Conservation (phyloP, 2,888 invertebrate species). For the Byasa hedistus region DNA sequence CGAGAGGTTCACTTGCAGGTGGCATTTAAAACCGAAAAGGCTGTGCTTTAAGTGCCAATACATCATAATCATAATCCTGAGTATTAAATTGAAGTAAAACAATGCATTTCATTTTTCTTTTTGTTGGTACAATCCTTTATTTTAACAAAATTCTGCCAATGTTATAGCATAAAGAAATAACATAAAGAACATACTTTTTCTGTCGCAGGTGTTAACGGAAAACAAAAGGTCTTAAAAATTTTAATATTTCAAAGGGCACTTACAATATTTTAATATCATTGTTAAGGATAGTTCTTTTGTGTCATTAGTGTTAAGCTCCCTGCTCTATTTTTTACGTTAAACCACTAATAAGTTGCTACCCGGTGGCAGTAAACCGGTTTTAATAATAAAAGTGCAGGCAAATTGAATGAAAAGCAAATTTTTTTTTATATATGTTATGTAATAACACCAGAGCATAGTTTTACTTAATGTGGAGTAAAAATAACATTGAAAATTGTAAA, state of each 20-base stretch:
- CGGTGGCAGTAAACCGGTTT: neutral
- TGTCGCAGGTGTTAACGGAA: neutral
- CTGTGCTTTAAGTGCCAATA: neutral
- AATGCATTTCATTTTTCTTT: neutral
- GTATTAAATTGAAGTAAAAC: neutral
- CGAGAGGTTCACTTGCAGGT: no score
- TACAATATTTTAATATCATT: neutral
- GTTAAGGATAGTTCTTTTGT: neutral
- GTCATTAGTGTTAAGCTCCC: neutral
- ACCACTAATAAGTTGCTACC: neutral
- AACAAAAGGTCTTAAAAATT: neutral
- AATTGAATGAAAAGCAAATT: neutral
- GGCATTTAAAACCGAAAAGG: neutral
- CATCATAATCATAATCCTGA: neutral
- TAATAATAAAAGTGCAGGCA: neutral
- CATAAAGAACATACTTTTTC: no score
- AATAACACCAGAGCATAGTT: no score
- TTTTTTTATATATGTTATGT: neutral
- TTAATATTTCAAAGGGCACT: neutral
- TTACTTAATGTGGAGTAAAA: no score
- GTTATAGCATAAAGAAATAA: neutral
- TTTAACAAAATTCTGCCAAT: neutral
- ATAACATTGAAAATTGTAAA: no score
- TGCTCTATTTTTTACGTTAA: neutral
- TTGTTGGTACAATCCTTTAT: neutral